Conservation (phyloP, 2,113 vertebrate species). For the Tautogolabrus adspersus region DNA sequence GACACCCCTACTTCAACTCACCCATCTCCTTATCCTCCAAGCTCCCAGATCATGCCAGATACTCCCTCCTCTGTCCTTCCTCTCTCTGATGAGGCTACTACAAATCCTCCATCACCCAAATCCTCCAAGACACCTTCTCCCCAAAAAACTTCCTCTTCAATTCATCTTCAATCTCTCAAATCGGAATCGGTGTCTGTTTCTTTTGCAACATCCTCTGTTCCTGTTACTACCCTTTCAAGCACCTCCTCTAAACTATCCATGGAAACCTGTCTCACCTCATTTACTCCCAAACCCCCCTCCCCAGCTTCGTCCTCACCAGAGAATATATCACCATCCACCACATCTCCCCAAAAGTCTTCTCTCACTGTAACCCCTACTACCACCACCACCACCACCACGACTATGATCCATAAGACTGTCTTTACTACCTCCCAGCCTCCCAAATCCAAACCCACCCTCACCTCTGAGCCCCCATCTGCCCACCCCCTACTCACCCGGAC, state of each 20-base stretch:
- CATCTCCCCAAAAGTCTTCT: constrained; percentile 12
- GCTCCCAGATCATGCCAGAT: constrained; percentile 1
- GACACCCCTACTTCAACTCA: constrained; percentile 19
- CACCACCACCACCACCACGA: no score
- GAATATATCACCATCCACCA: constrained; percentile 29
- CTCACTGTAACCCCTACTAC: constrained; percentile 24
- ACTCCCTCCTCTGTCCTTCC: constrained; percentile 4
- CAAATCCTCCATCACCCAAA: constrained; percentile 3
- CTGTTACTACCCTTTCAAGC: background rate
- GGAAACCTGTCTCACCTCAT: background rate
- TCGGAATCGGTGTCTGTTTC: constrained; percentile 12
- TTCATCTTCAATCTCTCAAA: constrained; percentile 5
- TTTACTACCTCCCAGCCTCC: constrained; percentile 16
- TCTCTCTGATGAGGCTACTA: constrained; percentile 21
- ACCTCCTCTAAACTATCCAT: background rate
- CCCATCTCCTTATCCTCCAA: constrained; percentile 12
- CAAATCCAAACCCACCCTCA: constrained; percentile 12
- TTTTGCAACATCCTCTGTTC: background rate
- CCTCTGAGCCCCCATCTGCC: constrained; percentile 29
- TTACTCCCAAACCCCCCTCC: constrained; percentile 2
- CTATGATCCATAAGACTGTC: constrained; percentile 22
- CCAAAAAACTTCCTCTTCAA: constrained; percentile 9
- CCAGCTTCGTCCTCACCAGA: constrained; percentile 7
- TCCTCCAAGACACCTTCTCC: background rate
- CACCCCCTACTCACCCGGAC: constrained; percentile 40